Percentiles rank a stretch among this genome's conserved stretches.
Evolutionary conservation across 1,140 invertebrate species (phyloP).

Genomic region (Sminthurinus signatus): DNA sequence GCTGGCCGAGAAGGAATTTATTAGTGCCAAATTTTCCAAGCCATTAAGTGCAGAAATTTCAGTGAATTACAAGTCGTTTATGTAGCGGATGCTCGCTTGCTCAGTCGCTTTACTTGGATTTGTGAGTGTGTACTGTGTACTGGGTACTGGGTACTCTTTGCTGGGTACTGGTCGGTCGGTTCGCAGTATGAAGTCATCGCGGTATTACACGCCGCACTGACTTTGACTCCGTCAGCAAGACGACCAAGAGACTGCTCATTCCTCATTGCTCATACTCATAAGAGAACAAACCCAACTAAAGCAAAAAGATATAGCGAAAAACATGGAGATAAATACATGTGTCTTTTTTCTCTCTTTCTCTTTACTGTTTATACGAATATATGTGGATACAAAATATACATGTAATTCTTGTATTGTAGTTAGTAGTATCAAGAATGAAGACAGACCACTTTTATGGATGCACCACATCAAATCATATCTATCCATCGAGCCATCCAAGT

Average conservation of each 20-base stretch:
- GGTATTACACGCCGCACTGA: conserved; percentile 42
- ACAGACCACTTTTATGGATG: conserved; percentile 31
- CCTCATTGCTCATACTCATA: too few species aligned
- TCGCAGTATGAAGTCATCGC: conserved; percentile 37
- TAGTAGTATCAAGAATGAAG: neutral
- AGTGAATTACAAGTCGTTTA: conserved; percentile 43
- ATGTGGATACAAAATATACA: too few species aligned
- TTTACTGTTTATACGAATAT: neutral
- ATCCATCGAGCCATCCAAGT: neutral
- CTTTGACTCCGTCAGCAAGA: conserved; percentile 41
- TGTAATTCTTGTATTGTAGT: too few species aligned
- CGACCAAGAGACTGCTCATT: conserved; percentile 9
- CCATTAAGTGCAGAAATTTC: conserved; percentile 43
- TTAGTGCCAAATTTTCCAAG: conserved; percentile 44
- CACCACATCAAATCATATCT: conserved; percentile 26
- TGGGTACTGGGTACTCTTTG: too few species aligned
- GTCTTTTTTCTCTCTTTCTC: neutral
- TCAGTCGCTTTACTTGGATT: too few species aligned
- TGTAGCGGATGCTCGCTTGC: conserved; percentile 42
- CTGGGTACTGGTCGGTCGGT: too few species aligned
- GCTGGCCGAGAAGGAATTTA: conserved; percentile 42
- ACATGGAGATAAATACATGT: conserved; percentile 5
- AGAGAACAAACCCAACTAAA: too few species aligned
- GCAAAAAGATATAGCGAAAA: neutral
- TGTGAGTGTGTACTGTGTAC: too few species aligned